These are phyloP conservation scores for Drosophila arizonae DNA, from an alignment of 1,140 invertebrate species.

Conservation along the genomic window DNA sequence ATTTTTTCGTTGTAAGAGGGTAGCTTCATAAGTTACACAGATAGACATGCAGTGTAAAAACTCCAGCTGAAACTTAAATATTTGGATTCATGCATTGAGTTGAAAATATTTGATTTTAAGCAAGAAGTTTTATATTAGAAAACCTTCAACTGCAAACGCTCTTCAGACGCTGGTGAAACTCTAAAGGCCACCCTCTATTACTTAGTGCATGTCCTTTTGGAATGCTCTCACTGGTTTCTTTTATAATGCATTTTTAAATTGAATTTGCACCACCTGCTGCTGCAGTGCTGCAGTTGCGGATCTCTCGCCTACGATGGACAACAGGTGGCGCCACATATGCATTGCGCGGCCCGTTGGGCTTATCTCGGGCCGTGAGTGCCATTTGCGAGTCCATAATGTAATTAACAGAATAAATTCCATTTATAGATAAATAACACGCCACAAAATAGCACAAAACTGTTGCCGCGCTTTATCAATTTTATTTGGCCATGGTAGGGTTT, in stretches of 20 bases:
- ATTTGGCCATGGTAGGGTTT: background rate
- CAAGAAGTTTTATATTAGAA: background rate
- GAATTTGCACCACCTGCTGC: slow-evolving; percentile 63
- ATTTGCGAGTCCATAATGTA: slow-evolving; percentile 60
- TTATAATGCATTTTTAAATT: slow-evolving; percentile 70
- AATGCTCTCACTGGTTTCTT: slow-evolving; percentile 5
- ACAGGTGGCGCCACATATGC: slow-evolving; percentile 55
- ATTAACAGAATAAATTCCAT: slow-evolving; percentile 60
- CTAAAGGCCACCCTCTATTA: slow-evolving; percentile 36
- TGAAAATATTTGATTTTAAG: background rate
- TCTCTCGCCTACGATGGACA: slow-evolving; percentile 28
- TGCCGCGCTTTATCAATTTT: slow-evolving; percentile 20
- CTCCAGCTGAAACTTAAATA: background rate
- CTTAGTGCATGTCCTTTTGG: slow-evolving; percentile 5
- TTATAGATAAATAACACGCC: slow-evolving; percentile 44
- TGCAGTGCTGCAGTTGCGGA: slow-evolving; percentile 28
- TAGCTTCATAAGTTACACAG: slow-evolving; percentile 3
- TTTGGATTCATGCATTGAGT: background rate
- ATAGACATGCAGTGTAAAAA: background rate
- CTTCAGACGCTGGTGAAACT: background rate
- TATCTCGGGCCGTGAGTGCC: slow-evolving; percentile 41
- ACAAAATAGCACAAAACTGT: slow-evolving; percentile 7
- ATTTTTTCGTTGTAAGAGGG: slow-evolving; percentile 30
- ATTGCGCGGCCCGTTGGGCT: background rate
- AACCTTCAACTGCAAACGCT: background rate